Evolutionary conservation across 2,888 invertebrate species (phyloP).

Genomic region (Formica aserva): DNA sequence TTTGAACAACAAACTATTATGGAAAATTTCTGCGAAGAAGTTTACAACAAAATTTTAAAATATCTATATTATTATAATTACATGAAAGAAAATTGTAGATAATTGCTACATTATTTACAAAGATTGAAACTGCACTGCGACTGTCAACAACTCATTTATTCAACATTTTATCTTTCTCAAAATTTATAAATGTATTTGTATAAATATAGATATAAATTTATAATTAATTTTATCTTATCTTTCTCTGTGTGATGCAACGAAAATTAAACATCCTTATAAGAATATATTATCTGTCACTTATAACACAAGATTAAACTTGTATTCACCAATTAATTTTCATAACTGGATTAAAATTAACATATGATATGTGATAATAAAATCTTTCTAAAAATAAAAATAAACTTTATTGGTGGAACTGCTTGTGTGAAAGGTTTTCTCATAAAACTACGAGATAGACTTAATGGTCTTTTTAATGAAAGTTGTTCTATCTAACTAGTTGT

Average conservation of each 20-base stretch:
- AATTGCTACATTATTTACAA: background rate
- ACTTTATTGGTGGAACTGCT: background rate
- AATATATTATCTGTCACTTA: constrained; percentile 28
- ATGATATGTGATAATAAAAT: constrained; percentile 26
- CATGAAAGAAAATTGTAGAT: background rate
- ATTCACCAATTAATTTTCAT: constrained; percentile 12
- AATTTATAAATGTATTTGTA: background rate
- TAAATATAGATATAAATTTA: constrained; percentile 24
- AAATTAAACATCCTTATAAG: constrained; percentile 36
- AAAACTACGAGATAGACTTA: background rate
- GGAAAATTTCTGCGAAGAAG: background rate
- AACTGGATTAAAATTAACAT: constrained; percentile 7
- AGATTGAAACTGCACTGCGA: constrained; percentile 13
- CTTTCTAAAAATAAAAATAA: background rate
- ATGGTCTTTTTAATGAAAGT: constrained; percentile 33
- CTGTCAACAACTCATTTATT: constrained; percentile 14
- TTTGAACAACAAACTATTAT: background rate
- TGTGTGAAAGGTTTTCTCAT: background rate
- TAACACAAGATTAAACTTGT: background rate
- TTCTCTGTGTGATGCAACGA: constrained; percentile 22
- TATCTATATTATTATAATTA: background rate
- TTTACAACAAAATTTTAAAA: background rate
- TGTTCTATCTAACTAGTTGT: background rate
- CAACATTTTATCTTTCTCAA: background rate
- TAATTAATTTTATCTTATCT: constrained; percentile 49